Evolutionary conservation across 2,888 invertebrate genomes (phyloP), one percentile per base, ranked within the genome.

Genomic region (Pteria penguin): DNA sequence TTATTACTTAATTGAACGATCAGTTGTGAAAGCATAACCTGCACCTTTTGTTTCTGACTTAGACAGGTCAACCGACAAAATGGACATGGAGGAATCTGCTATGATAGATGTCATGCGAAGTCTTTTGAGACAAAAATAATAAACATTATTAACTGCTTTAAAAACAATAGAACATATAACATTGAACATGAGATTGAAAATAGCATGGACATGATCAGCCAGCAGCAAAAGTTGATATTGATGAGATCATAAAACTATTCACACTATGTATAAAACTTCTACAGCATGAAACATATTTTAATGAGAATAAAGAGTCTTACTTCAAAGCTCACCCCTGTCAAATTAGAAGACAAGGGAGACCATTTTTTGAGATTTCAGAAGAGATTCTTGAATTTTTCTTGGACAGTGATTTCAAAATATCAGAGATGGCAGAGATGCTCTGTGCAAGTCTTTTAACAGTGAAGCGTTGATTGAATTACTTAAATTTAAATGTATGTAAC

Each of bases 401-500:
- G n/a, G 31, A 60, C 8, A 73, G 61, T 45, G 31, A 32, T 52
- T 73, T 73, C n/a, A 66, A 65, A 26, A 29, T 67, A 18, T 14
- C 58, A n/a, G 63, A 65, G 18, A n/a, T n/a, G n/a, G n/a, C n/a
- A n/a, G n/a, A n/a, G n/a, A 31, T 71, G 31, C n/a, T 75, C 27
- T 31, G 57, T 62, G 71, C 71, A n/a, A 75, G 75, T 36, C 36
- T 36, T 55, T 4, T 27, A 29, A 75, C 75, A 32, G 67, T 71
- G 4, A 58, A 71, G 33, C 14, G 75, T 27, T 57, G 71, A 5
- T 18, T 75, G 32, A 36, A 31, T 14, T 60, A 75, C 18, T 60
- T 36, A 57, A 22, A 36, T 2, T 33, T 75, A 33, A 32, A 24
- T 27, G 57, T 71, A 32, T 32, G 52, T 24, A 24, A 29, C 22